phyloP scores from a whole-genome alignment of 1,140 invertebrate genomes.

The Temnothorax curvispinosus region DNA sequence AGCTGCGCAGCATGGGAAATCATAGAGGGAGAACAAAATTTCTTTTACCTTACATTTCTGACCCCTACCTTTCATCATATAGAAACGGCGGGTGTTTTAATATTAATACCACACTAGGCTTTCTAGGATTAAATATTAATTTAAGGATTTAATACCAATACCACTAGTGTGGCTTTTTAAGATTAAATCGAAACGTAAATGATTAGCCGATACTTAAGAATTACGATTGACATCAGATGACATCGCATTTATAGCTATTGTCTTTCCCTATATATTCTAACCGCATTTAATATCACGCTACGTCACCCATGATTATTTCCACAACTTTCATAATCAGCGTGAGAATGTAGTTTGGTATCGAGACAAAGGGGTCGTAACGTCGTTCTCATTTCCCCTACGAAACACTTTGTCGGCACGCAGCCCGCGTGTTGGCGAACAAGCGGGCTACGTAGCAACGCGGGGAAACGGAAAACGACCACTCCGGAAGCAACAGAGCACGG shows the following conservation, averaged over 20 bases:
- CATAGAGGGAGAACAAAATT: too few relatives aligned
- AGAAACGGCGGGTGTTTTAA: too few relatives aligned
- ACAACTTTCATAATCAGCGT: constrained; percentile 13
- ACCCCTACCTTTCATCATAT: too few relatives aligned
- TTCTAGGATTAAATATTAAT: too few relatives aligned
- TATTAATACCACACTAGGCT: too few relatives aligned
- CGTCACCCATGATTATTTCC: neutral
- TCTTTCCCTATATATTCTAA: neutral
- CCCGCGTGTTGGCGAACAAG: constrained; percentile 55
- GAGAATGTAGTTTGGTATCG: constrained; percentile 9
- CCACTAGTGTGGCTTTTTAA: too few relatives aligned
- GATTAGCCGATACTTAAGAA: neutral
- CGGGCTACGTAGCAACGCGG: neutral
- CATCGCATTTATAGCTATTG: neutral
- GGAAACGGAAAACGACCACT: constrained; percentile 59
- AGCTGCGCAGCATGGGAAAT: too few relatives aligned
- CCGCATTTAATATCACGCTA: neutral
- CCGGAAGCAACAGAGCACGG: constrained; percentile 64
- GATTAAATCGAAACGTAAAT: too few relatives aligned
- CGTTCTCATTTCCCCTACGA: constrained; percentile 41
- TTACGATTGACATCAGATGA: neutral
- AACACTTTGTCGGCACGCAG: constrained; percentile 24
- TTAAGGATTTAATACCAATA: too few relatives aligned
- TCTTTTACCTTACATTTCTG: too few relatives aligned
- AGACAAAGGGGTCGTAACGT: constrained; percentile 60